Evolutionary conservation across 2,888 invertebrate species (phyloP), one percentile per base, ranked within the genome.

Genomic region (Macropis europaea): DNA sequence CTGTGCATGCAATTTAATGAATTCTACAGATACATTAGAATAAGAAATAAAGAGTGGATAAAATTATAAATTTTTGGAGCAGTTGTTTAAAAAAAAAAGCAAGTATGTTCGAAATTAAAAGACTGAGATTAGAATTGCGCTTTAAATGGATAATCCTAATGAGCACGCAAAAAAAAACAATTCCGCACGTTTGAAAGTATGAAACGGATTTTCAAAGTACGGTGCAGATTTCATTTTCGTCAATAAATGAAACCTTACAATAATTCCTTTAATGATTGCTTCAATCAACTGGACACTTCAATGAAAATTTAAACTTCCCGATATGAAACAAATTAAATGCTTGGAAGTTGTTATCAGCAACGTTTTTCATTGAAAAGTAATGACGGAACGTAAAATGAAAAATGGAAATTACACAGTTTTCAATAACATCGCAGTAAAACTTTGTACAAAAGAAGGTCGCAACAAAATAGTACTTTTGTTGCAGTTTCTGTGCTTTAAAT

Each of bases 381-480:
- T 7, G 7, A n/a, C 9, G 15, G 32, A 43, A 30, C 24, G 26
- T 47, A 66, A 66, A 15, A 42, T 36, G 34, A 43, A 17, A 26
- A 22, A 17, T 5, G 11, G 17, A 53, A 43, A 24, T 11, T 7
- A 22, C 19, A 54, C 40, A 2, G 11, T 5, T 34, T 15, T 19
- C 22, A 24, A 1, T 48, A 11, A 32, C n/a, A 17, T 38, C 48
- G 63, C 48, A 67, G 42, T 24, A n/a, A 45, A 48, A 36, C 9
- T 63, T 24, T 63, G 26, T 68, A 68, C 43, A 68, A 56, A 63
- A 52, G 17, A 50, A 15, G 17, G 7, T 6, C 7, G 32, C 38
- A 43, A 61, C 47, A 53, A 3, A 40, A 15, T 52, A 43, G 60
- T 52, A 66, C 9, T 30, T 67, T 52, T 61, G 60, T 61, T 56